phyloP scores from a whole-genome alignment of 2,888 invertebrate genomes.

The Caenorhabditis sp. region DNA sequence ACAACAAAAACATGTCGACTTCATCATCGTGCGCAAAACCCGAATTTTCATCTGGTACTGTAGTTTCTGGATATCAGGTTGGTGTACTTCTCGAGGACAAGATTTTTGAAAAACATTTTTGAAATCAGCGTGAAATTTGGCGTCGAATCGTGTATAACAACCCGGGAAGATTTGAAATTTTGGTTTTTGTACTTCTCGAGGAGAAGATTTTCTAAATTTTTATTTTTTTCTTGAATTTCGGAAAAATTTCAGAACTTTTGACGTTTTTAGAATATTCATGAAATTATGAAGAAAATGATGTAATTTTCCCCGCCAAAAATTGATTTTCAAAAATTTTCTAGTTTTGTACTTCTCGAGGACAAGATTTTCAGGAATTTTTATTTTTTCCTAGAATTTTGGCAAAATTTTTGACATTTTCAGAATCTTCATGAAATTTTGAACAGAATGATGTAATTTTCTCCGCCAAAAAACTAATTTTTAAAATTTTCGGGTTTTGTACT shows the following conservation, averaged over 20 bases:
- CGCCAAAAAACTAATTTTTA: background rate
- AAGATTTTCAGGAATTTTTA: slow-evolving; percentile 57
- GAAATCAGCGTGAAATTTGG: no score
- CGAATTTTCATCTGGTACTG: slow-evolving; percentile 19
- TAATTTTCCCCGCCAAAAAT: background rate
- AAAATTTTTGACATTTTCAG: background rate
- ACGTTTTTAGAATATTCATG: no score
- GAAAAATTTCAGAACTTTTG: no score
- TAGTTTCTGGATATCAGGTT: slow-evolving; percentile 9
- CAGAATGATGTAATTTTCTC: no score
- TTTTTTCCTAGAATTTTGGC: slow-evolving; percentile 80
- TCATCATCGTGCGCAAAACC: slow-evolving; percentile 37
- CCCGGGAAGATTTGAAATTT: no score
- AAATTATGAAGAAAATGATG: no score
- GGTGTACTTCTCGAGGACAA: background rate
- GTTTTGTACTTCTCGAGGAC: slow-evolving; percentile 69
- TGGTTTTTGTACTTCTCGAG: background rate
- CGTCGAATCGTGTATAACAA: no score
- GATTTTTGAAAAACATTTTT: no score
- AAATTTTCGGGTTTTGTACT: background rate
- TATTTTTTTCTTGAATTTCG: no score
- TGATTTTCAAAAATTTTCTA: slow-evolving; percentile 66
- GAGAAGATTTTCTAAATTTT: no score
- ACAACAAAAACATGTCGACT: slow-evolving; percentile 18
- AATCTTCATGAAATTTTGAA: no score